Conservation (phyloP, 2,797 vertebrate species). For the Gastrophryne carolinensis region DNA sequence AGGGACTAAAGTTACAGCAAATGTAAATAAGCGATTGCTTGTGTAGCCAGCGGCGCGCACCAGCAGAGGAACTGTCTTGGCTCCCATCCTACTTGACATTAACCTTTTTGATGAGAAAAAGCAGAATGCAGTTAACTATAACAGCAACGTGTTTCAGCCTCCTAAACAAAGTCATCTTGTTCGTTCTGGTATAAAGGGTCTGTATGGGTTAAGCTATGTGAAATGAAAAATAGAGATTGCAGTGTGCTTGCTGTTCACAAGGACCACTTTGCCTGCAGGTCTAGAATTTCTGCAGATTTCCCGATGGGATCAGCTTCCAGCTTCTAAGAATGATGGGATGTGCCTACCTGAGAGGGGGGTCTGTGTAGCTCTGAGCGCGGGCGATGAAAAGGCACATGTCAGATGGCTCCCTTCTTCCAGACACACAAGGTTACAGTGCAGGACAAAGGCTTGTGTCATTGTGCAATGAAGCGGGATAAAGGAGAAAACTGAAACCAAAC, state of each 20-base stretch:
- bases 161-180: neutral
- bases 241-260: slow-evolving; percentile 20
- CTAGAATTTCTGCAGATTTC: slow-evolving; percentile 29
- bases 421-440: neutral
- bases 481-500: neutral
- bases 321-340: slow-evolving; percentile 28
- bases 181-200: neutral
- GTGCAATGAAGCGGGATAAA: neutral
- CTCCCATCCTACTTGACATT: slow-evolving; percentile 31
- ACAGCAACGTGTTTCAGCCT: neutral
- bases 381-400: neutral
- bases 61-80: slow-evolving; percentile 36
- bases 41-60: slow-evolving; percentile 21
- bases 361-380: neutral
- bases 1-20: slow-evolving; percentile 33
- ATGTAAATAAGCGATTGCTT: slow-evolving; percentile 46
- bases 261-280: slow-evolving; percentile 19
- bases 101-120: slow-evolving; percentile 18
- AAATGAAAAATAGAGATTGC: slow-evolving; percentile 1
- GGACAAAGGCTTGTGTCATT: neutral
- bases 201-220: neutral
- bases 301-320: slow-evolving; percentile 28
- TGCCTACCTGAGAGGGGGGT: neutral
- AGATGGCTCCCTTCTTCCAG: too few species aligned
- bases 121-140: neutral